Conservation (phyloP, 2,797 vertebrate genomes). For the Tenualosa thibaudeaui region DNA sequence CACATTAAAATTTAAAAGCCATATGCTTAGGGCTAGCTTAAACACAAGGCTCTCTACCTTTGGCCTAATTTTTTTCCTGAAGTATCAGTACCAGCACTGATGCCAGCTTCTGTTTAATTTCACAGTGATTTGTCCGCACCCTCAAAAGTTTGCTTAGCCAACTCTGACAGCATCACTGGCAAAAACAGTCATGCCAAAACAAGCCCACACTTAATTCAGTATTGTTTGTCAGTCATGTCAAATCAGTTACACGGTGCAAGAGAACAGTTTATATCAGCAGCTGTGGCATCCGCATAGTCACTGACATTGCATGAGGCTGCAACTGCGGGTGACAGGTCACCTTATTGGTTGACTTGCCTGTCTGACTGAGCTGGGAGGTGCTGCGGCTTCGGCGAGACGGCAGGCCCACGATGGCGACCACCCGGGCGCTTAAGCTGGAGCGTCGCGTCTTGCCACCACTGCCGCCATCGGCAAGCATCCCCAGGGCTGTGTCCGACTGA, state of each 20-base stretch:
- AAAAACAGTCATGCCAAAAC: background rate
- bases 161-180: background rate
- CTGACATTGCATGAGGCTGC: background rate
- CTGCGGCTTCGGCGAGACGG: constrained; percentile 91
- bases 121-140: background rate
- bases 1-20: background rate
- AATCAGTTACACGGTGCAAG: background rate
- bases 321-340: background rate
- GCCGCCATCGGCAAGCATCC: constrained; percentile 84
- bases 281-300: background rate
- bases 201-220: background rate
- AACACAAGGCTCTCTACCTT: background rate
- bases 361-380: constrained; percentile 95
- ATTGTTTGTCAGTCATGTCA: constrained; percentile 12
- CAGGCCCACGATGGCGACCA: constrained; percentile 88
- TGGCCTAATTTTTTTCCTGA: background rate
- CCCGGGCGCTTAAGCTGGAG: constrained; percentile 93
- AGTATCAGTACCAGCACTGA: background rate
- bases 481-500: constrained; percentile 96
- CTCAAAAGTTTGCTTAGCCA: background rate
- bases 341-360: constrained; percentile 74
- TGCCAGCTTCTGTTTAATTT: background rate
- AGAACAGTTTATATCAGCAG: background rate
- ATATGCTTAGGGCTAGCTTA: background rate
- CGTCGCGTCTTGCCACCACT: constrained; percentile 91